phyloP scores from a whole-genome alignment of 2,888 invertebrate species.

The Venusia cambrica region DNA sequence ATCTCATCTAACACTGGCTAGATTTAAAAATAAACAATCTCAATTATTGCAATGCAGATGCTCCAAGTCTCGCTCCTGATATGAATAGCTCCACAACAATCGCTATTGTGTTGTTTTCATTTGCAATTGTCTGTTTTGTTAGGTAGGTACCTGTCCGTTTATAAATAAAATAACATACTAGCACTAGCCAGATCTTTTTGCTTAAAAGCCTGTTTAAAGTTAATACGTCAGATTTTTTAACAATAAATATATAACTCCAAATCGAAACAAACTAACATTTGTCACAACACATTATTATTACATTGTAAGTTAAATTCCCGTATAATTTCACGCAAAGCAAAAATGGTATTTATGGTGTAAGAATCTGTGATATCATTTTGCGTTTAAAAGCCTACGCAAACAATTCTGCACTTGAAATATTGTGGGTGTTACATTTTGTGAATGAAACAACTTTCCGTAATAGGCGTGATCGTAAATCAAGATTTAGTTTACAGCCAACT shows the following conservation, averaged over 20 bases:
- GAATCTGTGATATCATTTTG: slow-evolving; percentile 37
- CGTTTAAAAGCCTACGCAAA: slow-evolving; percentile 32
- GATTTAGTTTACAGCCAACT: slow-evolving; percentile 10
- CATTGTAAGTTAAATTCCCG: no score
- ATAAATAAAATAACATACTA: no score
- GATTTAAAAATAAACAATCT: slow-evolving; percentile 66
- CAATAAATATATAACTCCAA: no score
- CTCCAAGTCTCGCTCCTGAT: slow-evolving; percentile 41
- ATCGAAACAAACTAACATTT: no score
- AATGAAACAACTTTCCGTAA: slow-evolving; percentile 23
- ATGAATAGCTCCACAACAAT: slow-evolving; percentile 41
- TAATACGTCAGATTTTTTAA: no score
- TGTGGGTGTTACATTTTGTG: slow-evolving; percentile 17
- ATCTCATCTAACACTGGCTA: slow-evolving; percentile 47
- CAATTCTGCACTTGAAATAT: slow-evolving; percentile 14
- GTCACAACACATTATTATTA: no score
- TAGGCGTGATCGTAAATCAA: slow-evolving; percentile 25
- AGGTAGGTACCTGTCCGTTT: no score
- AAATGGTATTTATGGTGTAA: background rate
- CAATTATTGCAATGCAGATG: slow-evolving; percentile 63
- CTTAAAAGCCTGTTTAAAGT: no score
- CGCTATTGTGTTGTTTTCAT: slow-evolving; percentile 44
- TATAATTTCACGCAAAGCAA: no score
- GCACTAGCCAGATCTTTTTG: no score
- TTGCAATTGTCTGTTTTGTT: slow-evolving; percentile 31